phyloP scores from a whole-genome alignment of 2,888 invertebrate species.

The Plusia festucae region DNA sequence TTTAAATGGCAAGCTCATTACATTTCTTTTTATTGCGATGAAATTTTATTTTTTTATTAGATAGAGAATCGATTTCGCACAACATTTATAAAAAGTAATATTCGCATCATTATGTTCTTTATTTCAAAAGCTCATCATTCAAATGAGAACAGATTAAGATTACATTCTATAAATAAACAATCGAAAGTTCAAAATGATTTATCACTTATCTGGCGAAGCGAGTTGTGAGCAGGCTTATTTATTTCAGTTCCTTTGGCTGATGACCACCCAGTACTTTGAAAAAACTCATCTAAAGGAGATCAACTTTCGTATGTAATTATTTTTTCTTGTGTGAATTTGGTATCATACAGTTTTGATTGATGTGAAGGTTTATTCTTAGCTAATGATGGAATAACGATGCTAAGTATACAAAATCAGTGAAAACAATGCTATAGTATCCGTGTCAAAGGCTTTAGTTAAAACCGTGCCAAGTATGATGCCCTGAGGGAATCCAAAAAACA shows the following conservation, averaged over 20 bases:
- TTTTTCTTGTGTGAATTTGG: conserved; percentile 41
- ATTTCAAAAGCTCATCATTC: conserved; percentile 11
- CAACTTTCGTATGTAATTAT: conserved; percentile 28
- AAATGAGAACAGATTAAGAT: conserved; percentile 16
- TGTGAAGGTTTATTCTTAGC: conserved; percentile 29
- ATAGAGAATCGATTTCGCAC: background rate
- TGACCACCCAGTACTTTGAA: conserved; percentile 47
- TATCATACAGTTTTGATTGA: conserved; percentile 41
- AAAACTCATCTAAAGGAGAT: conserved; percentile 53
- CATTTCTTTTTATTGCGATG: too few relatives aligned
- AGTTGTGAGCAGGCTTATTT: conserved; percentile 25
- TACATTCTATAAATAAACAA: conserved; percentile 45
- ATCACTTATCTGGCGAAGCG: conserved; percentile 19
- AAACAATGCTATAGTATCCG: background rate
- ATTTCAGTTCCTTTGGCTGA: conserved; percentile 37
- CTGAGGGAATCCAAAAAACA: conserved; percentile 6
- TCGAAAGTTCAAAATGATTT: conserved; percentile 42
- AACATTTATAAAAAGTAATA: background rate
- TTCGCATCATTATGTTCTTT: background rate
- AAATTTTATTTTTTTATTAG: too few relatives aligned
- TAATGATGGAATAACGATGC: conserved; percentile 28
- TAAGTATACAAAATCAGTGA: background rate
- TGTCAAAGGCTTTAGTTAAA: background rate
- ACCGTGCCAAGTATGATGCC: conserved; percentile 7
- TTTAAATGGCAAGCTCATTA: background rate